A percentile compares a stretch with the other conserved stretches of the same genome.
These are phyloP conservation scores for Poecilia picta DNA, from an alignment of 2,797 vertebrate species.

Conservation along the genomic window DNA sequence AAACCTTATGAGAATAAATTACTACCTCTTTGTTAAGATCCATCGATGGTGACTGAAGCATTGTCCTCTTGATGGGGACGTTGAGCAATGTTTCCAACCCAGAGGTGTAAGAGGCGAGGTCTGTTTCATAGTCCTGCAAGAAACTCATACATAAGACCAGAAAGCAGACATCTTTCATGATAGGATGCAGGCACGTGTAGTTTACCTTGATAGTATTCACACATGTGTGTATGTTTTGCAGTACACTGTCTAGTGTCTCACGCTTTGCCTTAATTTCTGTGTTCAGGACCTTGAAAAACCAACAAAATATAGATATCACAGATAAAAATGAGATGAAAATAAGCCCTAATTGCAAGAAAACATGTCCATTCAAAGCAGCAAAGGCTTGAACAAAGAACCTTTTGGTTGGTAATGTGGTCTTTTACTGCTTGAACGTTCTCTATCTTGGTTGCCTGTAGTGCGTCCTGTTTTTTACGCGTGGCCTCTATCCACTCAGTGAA, in stretches of 20 bases:
- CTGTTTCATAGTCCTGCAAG: constrained; percentile 91
- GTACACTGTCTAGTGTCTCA: constrained; percentile 88
- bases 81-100: constrained; percentile 94
- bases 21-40: constrained; percentile 90
- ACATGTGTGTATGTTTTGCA: constrained; percentile 88
- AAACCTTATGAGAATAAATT: background rate
- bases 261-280: constrained; percentile 89
- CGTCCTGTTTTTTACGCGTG: constrained; percentile 85
- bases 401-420: constrained; percentile 87
- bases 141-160: constrained; percentile 10
- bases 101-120: constrained; percentile 89
- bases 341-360: background rate
- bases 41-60: constrained; percentile 90
- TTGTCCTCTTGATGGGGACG: constrained; percentile 92
- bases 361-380: background rate
- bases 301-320: constrained; percentile 22
- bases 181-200: background rate
- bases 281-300: constrained; percentile 74
- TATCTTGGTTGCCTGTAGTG: constrained; percentile 85
- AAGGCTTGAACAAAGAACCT: constrained; percentile 76
- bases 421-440: constrained; percentile 80
- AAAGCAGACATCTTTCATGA: background rate
- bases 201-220: constrained; percentile 90
- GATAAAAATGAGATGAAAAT: background rate
- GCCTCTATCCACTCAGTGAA: constrained; percentile 88